Base-by-base conservation (phyloP, 2,888 invertebrate species). In the Teinopalpus imperialis region DNA sequence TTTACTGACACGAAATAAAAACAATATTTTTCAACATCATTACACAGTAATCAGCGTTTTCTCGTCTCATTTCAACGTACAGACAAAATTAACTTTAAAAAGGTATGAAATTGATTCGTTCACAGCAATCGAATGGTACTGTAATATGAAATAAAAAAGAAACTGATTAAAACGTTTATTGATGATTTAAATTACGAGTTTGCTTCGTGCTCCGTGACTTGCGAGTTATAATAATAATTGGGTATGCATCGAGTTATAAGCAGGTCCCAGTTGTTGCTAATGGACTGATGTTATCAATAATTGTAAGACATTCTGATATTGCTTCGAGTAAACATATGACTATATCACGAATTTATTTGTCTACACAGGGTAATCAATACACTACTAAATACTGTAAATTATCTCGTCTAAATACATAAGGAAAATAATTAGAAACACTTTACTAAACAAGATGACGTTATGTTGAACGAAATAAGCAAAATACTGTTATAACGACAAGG, bases 161-260 rank as follows among this genome's bases (percentile, higher is more conserved):
- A n/a, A n/a, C n/a, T 39, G 27, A 39, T 39, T 39, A 29, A 36
- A 39, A 39, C 27, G n/a, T 13, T 12, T 29, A 18, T 20, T 20
- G 27, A 27, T 18, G 27, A 24, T 8, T 24, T 36, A 8, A 34
- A 34, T 34, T 21, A 12, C 34, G 13, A 23, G 29, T 39, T 39
- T 21, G 39, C 8, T 29, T 39, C 18, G 29, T 8, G 27, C n/a
- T 18, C 20, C 29, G 39, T 30, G 39, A 39, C 29, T 39, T 20
- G 39, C 20, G 5, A 21, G 29, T 39, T 39, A 10, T 13, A 39
- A n/a, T 20, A 12, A 18, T 26, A 36, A 37, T 39, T 29, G 29
- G 29, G 29, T 4, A n/a, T 39, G 39, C 18, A 20, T 30, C 13
- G 39, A 39, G 29, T 30, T 21, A 36, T 16, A 24, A 24, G 35